Evolutionary conservation across 2,888 invertebrate species (phyloP), one percentile per base, ranked within the genome.

Genomic region (Scaptomyza parva): DNA sequence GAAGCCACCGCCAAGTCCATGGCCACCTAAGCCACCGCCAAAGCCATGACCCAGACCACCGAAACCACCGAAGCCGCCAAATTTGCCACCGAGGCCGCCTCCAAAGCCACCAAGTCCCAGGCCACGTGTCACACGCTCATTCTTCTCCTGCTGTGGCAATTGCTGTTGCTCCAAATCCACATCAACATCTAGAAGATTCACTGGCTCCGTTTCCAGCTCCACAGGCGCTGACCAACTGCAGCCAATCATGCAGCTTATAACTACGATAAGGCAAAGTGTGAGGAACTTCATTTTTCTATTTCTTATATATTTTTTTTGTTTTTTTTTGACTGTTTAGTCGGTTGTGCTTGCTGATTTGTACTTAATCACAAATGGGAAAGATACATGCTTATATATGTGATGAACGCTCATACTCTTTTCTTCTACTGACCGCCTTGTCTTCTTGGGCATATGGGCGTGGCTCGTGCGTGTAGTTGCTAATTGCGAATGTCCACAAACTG

Each of bases 21-120:
- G 82, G 2, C 43, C 43, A 24, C 76, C 67, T 0, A 64, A 35
- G 12, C 73, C 73, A 30, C 63, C 77, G 22, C 80, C 80, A 6
- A 78, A 67, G 5, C 84, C 78, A 17, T 81, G 84, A 26, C 87
- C 86, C 28, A 81, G 65, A 3, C 41, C 41, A 22, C 76, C 67
- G n/a, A 1, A 63, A 22, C 41, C 41, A 9, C 81, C 80, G 4
- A 80, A 60, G n/a, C 79, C 85, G 20, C 88, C 85, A 22, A 86
- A 68, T 9, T 37, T 37, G 9, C 80, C 85, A 14, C 78, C 65
- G 0, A 65, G 35, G 7, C 74, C 74, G 9, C 74, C 74, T 7
- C 80, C 77, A 1, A 76, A 45, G 0, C 70, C 61, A 8, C 88
- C 88, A 3, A 86, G 39, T n/a, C 88, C 90, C 9, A 89, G 45